A percentile compares a stretch with the other conserved stretches of the same genome.
phyloP scores from a whole-genome alignment of 1,140 invertebrate genomes.

The Carcinoscorpius rotundicauda region DNA sequence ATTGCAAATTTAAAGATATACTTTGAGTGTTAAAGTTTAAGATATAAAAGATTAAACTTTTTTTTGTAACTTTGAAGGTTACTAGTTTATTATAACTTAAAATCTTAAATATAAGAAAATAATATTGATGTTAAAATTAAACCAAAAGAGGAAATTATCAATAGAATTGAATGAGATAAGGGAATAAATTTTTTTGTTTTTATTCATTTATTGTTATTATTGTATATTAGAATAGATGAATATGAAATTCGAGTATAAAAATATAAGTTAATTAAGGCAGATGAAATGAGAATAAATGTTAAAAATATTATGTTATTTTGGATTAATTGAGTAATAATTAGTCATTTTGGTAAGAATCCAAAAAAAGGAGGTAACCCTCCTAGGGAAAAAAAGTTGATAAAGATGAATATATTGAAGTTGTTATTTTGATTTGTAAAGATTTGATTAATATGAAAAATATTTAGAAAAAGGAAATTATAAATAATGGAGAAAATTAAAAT shows the following conservation, averaged over 20 bases:
- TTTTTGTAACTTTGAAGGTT: slow-evolving; percentile 1
- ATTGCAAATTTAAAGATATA: slow-evolving; percentile 9
- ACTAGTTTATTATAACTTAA: not conserved
- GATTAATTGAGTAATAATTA: not conserved
- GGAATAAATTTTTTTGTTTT: too few species aligned
- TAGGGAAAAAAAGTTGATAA: slow-evolving; percentile 4
- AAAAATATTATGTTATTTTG: not conserved
- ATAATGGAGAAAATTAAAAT: not conserved
- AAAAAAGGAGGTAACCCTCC: slow-evolving; percentile 3
- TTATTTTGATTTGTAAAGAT: not conserved
- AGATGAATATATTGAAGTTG: not conserved
- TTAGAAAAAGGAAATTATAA: not conserved
- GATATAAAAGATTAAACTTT: not conserved
- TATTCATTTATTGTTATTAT: not conserved
- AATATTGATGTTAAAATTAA: not conserved
- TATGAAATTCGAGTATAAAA: slow-evolving; percentile 7
- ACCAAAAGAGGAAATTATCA: not conserved
- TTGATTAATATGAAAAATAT: not conserved
- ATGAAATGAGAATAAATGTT: not conserved
- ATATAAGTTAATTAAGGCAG: slow-evolving; percentile 7
- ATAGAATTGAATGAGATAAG: too few species aligned
- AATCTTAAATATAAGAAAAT: not conserved
- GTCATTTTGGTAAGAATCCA: slow-evolving; percentile 5
- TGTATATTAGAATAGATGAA: not conserved
- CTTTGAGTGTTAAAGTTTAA: not conserved